Conservation (phyloP, 2,888 invertebrate genomes). For the Thecocarcelia acutangulata region DNA sequence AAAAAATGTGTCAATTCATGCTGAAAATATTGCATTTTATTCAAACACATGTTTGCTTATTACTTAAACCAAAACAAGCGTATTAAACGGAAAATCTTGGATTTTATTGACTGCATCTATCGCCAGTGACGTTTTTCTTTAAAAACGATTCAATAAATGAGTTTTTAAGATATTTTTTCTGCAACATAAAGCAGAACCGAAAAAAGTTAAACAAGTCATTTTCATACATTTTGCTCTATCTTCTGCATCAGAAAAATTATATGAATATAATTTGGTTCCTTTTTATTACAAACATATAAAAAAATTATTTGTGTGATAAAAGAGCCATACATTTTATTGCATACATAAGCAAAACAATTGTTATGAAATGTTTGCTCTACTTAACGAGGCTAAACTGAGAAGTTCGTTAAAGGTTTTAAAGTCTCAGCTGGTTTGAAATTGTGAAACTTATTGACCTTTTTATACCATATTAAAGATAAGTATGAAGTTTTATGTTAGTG, state of each 20-base stretch:
- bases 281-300: background rate
- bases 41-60: background rate
- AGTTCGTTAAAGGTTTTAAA: background rate
- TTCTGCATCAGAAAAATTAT: constrained; percentile 1
- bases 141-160: constrained; percentile 27
- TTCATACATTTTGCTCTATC: background rate
- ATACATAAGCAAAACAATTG: constrained; percentile 62
- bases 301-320: constrained; percentile 27
- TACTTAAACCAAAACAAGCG: constrained; percentile 11
- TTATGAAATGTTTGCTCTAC: background rate
- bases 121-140: background rate
- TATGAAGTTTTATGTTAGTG: too few relatives aligned
- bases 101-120: constrained; percentile 10
- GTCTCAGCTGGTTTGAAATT: too few relatives aligned
- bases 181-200: constrained; percentile 61
- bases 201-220: constrained; percentile 1
- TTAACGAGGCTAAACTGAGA: background rate
- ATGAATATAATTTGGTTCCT: constrained; percentile 5
- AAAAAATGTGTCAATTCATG: constrained; percentile 50
- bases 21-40: constrained; percentile 47
- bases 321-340: constrained; percentile 53
- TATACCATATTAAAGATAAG: too few relatives aligned
- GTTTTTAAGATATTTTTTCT: constrained; percentile 61
- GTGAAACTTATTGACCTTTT: too few relatives aligned
- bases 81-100: constrained; percentile 8